Evolutionary conservation across 2,888 invertebrate genomes (phyloP).

Genomic region (Schizotus pectinicornis): DNA sequence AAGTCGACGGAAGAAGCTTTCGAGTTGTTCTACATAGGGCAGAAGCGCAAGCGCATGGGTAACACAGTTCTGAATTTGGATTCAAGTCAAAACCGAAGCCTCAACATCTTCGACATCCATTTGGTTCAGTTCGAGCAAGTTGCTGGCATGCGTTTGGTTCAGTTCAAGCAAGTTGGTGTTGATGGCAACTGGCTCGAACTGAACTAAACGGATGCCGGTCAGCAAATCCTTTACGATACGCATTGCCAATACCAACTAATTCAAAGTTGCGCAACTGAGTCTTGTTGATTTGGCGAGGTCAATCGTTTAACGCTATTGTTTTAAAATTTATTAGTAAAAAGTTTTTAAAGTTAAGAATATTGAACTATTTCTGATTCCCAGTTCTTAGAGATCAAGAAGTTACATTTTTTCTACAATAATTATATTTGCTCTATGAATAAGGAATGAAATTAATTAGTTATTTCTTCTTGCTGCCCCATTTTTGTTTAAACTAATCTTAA

Average conservation of each 20-base stretch:
- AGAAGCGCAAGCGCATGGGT: conserved; percentile 89
- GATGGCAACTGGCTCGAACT: too few relatives aligned
- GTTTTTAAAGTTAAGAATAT: too few relatives aligned
- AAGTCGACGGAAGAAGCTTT: conserved; percentile 94
- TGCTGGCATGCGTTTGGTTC: conserved; percentile 38
- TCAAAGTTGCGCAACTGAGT: conserved; percentile 89
- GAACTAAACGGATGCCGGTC: conserved; percentile 68
- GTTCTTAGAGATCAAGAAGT: too few relatives aligned
- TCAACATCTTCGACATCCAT: conserved; percentile 94
- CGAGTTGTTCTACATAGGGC: conserved; percentile 86
- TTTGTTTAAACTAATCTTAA: too few relatives aligned
- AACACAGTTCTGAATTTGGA: conserved; percentile 92
- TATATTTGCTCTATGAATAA: too few relatives aligned
- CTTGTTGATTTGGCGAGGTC: conserved; percentile 98
- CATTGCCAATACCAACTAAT: conserved; percentile 78
- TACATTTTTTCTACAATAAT: too few relatives aligned
- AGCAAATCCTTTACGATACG: conserved; percentile 73
- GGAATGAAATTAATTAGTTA: too few relatives aligned
- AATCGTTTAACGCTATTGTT: conserved; percentile 94
- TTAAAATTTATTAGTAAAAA: too few relatives aligned
- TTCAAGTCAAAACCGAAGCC: conserved; percentile 95
- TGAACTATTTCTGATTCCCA: too few relatives aligned
- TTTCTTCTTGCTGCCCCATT: too few relatives aligned
- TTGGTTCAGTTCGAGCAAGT: conserved; percentile 73
- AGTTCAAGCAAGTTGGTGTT: too few relatives aligned